Evolutionary conservation across 1,140 invertebrate genomes (phyloP).

Genomic region (Carcinoscorpius rotundicauda): DNA sequence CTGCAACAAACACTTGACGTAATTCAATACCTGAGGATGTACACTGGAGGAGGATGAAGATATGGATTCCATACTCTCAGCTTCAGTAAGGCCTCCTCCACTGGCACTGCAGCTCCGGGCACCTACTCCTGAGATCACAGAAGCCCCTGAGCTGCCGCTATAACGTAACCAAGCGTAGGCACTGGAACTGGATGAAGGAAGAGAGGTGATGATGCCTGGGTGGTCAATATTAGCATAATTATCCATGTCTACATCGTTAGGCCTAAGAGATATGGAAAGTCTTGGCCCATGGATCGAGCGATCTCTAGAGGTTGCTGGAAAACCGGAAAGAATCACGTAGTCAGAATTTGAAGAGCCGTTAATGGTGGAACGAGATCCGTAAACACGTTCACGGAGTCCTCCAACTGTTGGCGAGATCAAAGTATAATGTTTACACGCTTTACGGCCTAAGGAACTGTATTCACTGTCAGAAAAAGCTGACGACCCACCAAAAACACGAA

Average conservation of each 20-base stretch:
- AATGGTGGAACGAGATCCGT: conserved; percentile 25
- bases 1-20: no score
- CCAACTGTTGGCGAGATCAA: conserved; percentile 11
- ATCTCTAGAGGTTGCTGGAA: neutral
- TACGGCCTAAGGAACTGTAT: conserved; percentile 18
- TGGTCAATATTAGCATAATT: conserved; percentile 31
- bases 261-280: neutral
- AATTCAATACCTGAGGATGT: conserved; percentile 32
- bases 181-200: conserved; percentile 24
- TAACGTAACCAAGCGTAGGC: conserved; percentile 46
- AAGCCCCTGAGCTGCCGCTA: conserved; percentile 44
- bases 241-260: conserved; percentile 15
- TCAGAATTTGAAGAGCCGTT: conserved; percentile 16
- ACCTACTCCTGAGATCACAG: conserved; percentile 23
- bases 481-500: neutral
- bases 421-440: conserved; percentile 13
- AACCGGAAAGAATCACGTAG: conserved; percentile 7
- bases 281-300: neutral
- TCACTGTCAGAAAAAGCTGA: conserved; percentile 14
- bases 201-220: neutral
- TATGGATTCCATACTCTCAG: conserved; percentile 53
- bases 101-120: conserved; percentile 4
- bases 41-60: conserved; percentile 43
- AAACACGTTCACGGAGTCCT: conserved; percentile 24
- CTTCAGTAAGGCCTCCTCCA: conserved; percentile 44